Evolutionary conservation across 1,140 invertebrate species (phyloP).

Genomic region (Nephotettix cincticeps): DNA sequence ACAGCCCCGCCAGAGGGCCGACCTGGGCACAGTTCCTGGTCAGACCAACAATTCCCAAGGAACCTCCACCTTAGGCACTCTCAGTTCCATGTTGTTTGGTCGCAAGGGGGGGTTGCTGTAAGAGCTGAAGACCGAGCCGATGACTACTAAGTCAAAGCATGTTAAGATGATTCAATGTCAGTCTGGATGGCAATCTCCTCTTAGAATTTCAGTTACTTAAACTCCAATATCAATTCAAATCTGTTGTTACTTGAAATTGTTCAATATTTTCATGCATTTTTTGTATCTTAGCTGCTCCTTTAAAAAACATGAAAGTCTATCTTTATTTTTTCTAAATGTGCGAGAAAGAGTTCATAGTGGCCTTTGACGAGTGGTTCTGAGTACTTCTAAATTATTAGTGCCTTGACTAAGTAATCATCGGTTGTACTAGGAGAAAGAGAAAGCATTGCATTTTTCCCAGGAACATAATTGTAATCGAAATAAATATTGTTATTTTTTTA

Average conservation of each 20-base stretch:
- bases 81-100: conserved; percentile 78
- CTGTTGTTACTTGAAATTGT: background rate
- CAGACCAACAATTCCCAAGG: conserved; percentile 42
- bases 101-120: conserved; percentile 78
- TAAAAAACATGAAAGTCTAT: too few relatives aligned
- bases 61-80: conserved; percentile 68
- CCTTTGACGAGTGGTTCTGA: too few relatives aligned
- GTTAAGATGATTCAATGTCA: background rate
- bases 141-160: background rate
- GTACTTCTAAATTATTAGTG: too few relatives aligned
- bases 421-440: too few relatives aligned
- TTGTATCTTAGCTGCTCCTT: background rate
- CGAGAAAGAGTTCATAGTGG: too few relatives aligned
- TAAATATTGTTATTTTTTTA: too few relatives aligned
- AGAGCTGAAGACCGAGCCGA: conserved; percentile 22
- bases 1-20: conserved; percentile 48
- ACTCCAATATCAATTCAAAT: background rate
- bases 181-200: background rate
- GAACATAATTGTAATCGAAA: too few relatives aligned
- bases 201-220: background rate
- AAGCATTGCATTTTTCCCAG: too few relatives aligned
- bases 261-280: background rate
- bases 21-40: conserved; percentile 43
- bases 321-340: too few relatives aligned
- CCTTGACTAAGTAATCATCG: too few relatives aligned